A percentile compares a stretch with the other conserved stretches of the same genome.
Conservation (phyloP, 2,113 vertebrate genomes). For the Chauna torquata region DNA sequence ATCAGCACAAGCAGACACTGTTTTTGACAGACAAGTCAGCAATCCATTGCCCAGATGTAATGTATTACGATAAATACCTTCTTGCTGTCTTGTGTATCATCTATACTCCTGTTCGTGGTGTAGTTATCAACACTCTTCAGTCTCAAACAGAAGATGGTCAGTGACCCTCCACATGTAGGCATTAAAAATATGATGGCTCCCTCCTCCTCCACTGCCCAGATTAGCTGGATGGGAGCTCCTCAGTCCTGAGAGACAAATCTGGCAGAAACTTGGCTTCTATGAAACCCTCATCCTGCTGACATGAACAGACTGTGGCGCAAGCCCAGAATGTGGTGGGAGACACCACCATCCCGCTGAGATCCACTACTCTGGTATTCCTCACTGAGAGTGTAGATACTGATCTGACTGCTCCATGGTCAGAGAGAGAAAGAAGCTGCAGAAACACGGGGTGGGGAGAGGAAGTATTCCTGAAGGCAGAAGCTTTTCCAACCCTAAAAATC, state of each 20-base stretch:
- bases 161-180: background rate
- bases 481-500: background rate
- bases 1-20: background rate
- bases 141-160: background rate
- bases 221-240: background rate
- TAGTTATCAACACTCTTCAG: background rate
- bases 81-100: background rate
- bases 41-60: background rate
- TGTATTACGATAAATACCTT: background rate
- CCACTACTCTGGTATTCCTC: background rate
- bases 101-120: background rate
- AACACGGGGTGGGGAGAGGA: background rate
- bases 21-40: background rate
- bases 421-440: background rate
- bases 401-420: background rate
- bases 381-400: background rate
- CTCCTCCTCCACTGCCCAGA: background rate
- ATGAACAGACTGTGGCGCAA: accelerated
- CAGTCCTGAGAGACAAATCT: background rate
- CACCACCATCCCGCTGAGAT: background rate
- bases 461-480: background rate
- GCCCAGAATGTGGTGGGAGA: background rate
- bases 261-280: accelerated
- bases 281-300: background rate
- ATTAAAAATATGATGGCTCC: background rate